phyloP scores from a whole-genome alignment of 2,113 vertebrate species.

The Kryptolebias marmoratus region DNA sequence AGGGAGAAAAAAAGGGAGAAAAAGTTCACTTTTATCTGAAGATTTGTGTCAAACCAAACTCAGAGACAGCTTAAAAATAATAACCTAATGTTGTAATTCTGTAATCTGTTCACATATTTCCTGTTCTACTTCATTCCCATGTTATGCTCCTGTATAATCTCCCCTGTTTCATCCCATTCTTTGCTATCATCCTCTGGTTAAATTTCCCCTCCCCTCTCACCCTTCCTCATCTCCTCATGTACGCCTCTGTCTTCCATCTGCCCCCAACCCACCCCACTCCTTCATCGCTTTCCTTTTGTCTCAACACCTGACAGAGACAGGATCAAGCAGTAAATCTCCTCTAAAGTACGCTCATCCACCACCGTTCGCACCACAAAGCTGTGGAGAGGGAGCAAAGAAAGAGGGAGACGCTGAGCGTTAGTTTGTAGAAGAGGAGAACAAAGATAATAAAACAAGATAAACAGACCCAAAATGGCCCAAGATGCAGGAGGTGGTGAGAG shows the following conservation, averaged over 20 bases:
- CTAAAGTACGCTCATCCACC: constrained; percentile 71
- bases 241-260: constrained; percentile 65
- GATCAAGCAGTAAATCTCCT: constrained; percentile 76
- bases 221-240: constrained; percentile 56
- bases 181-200: constrained; percentile 52
- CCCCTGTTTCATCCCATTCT: constrained; percentile 54
- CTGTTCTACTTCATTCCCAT: constrained; percentile 15
- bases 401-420: constrained; percentile 35
- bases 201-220: constrained; percentile 37
- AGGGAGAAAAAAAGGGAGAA: not conserved
- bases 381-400: constrained; percentile 20
- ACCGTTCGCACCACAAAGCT: constrained; percentile 60
- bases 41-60: constrained; percentile 36
- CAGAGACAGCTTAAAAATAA: constrained; percentile 40
- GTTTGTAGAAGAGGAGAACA: constrained; percentile 50
- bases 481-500: constrained; percentile 34
- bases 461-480: constrained; percentile 61
- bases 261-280: constrained; percentile 19
- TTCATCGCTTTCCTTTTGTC: constrained; percentile 63
- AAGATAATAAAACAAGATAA: constrained; percentile 64
- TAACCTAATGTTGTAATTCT: constrained; percentile 18
- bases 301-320: constrained; percentile 73
- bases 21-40: constrained; percentile 12
- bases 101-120: constrained; percentile 34
- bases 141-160: constrained; percentile 41